Evolutionary conservation across 2,113 vertebrate genomes (phyloP), one percentile per base, ranked within the genome.

Genomic region (Mustela nigripes): DNA sequence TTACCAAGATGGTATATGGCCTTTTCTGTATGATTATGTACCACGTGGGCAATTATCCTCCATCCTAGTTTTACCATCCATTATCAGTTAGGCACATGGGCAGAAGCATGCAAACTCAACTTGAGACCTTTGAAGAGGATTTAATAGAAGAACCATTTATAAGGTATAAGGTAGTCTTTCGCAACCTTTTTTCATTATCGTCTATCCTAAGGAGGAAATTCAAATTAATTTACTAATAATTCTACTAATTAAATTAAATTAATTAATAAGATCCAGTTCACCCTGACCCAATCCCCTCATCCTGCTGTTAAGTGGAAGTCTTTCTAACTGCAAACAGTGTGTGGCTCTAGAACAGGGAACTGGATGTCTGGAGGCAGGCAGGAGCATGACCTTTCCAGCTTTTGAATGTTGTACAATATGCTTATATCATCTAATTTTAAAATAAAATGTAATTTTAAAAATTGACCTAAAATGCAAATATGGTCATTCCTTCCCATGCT

Each of bases 401-500:
- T 96, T 86, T n/a, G 42, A 93, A 63, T 62, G 18, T 91, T 53
- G n/a, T 87, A 95, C 78, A 79, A 89, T 73, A 81, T 78, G 67
- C 48, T 67, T 65, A 10, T 65, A 39, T 76, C 22, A 76, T 95
- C 95, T 95, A 33, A 74, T 87, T 96, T 96, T 92, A 96, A 97
- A 97, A 95, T 93, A 94, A 97, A 92, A 74, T 80, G 11, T 93
- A 80, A 92, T 65, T 97, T 96, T 16, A 82, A 95, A 97, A 96
- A 86, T 94, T 91, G 97, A 97, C 96, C 97, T 95, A 97, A 96
- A 97, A 97, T 97, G 96, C 83, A 98, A 97, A 98, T 93, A 63
- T 76, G 94, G 92, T 94, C 95, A 97, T 93, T 97, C 78, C 74
- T 94, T 74, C 79, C n/a, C 48, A 58, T 33, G 92, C 95, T 92